Evolutionary conservation across 2,888 invertebrate species (phyloP).

Genomic region (Acronicta psi): DNA sequence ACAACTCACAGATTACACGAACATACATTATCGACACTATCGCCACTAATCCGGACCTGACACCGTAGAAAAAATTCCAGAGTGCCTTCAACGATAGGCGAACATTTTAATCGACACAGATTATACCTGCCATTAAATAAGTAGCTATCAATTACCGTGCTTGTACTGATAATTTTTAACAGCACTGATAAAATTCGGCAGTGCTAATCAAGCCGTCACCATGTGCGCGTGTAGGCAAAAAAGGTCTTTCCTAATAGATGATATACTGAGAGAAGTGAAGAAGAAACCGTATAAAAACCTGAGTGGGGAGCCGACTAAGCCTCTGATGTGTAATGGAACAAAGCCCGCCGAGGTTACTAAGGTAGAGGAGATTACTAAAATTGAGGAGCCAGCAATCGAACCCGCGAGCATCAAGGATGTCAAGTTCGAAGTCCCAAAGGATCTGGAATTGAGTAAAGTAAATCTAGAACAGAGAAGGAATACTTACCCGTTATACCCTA

Average conservation of each 20-base stretch:
- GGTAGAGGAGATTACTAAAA: conserved; percentile 15
- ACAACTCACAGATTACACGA: conserved; percentile 57
- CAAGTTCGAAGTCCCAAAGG: conserved; percentile 66
- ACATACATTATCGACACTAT: conserved; percentile 54
- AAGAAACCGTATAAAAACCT: conserved; percentile 72
- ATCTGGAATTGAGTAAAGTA: conserved; percentile 62
- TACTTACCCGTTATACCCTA: conserved; percentile 80
- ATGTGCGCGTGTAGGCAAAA: conserved; percentile 86
- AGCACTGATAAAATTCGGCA: conserved; percentile 80
- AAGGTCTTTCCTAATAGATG: conserved; percentile 82
- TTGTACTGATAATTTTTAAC: conserved; percentile 73
- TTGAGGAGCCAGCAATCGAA: conserved; percentile 40
- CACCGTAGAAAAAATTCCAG: conserved; percentile 56
- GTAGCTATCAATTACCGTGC: conserved; percentile 85
- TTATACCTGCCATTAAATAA: conserved; percentile 84
- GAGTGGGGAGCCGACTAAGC: conserved; percentile 70
- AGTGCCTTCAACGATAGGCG: conserved; percentile 56
- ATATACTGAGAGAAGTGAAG: conserved; percentile 76
- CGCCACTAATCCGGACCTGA: conserved; percentile 54
- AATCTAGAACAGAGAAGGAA: conserved; percentile 68
- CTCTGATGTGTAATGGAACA: conserved; percentile 63
- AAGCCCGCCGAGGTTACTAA: conserved; percentile 31
- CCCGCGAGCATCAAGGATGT: conserved; percentile 63
- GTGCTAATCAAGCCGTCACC: conserved; percentile 70
- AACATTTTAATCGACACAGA: conserved; percentile 70